Evolutionary conservation across 2,113 vertebrate species (phyloP), one percentile per base, ranked within the genome.

Genomic region (Channa argus): DNA sequence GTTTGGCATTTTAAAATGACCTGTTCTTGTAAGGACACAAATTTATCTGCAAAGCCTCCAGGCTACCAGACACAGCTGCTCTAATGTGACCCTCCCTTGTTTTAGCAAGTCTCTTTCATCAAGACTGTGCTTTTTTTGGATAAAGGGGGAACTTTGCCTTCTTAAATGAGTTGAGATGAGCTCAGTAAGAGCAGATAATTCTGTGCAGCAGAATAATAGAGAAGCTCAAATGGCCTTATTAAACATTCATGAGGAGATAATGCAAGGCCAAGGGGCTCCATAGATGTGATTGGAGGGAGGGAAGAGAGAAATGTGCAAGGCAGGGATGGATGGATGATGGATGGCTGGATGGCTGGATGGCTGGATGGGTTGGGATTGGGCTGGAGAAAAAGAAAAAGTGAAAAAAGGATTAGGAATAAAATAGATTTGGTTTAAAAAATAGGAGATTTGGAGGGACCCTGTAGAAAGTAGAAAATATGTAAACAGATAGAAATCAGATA

Each of bases 211-310:
- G 85, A 91, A 92, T 91, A 89, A 92, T 85, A 68, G 76, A 90
- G 83, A 68, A 80, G 80, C 83, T 84, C 77, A 86, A 91, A 93
- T 92, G 80, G 79, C 58, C 77, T 77, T 55, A 88, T 94, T 87
- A 93, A 94, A 92, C 62, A 93, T 93, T 92, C 80, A 93, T 91
- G 84, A 92, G 67, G 45, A 81, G 86, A 90, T 93, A 86, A 89
- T 82, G 79, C 74, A 67, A 67, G 71, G 53, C 80, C 75, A 66
- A 68, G 56, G 74, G 74, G 77, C 83, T 82, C 15, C 41, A 13
- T 24, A 38, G 71, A 77, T 64, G 58, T 75, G 69, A 74, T 38
- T 39, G 74, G 64, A 71, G 55, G 58, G 69, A 53, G 33, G 33
- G 66, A 44, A 63, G 39, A 56, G 58, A 64, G 45, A 24, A 65